Evolutionary conservation across 2,797 vertebrate species (phyloP).

Genomic region (Anguilla marmorata): DNA sequence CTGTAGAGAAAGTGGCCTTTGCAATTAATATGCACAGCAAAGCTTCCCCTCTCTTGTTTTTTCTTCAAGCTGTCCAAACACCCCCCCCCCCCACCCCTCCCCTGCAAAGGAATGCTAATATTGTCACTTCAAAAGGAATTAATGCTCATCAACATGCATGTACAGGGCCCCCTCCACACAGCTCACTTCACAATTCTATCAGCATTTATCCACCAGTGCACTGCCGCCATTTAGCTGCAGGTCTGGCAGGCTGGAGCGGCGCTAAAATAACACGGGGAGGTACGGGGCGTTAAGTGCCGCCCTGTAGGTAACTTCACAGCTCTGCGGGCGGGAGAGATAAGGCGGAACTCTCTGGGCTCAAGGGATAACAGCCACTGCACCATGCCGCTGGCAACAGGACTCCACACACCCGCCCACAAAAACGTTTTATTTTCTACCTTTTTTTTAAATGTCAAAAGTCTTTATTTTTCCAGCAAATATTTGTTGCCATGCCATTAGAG

Average conservation of each 20-base stretch:
- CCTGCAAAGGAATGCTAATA: constrained; percentile 43
- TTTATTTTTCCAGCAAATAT: background rate
- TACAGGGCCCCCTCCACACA: constrained; percentile 38
- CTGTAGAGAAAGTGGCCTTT: background rate
- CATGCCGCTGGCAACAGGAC: background rate
- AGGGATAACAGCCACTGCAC: background rate
- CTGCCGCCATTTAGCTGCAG: constrained; percentile 46
- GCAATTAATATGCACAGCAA: background rate
- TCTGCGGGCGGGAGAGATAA: constrained; percentile 46
- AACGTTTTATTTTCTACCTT: background rate
- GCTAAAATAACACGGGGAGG: constrained; percentile 57
- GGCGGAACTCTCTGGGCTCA: background rate
- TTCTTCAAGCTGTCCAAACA: constrained; percentile 39
- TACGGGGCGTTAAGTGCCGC: constrained; percentile 61
- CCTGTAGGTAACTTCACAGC: constrained; percentile 56
- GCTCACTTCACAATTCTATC: constrained; percentile 56
- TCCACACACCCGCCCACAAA: no score
- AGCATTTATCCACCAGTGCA: constrained; percentile 52
- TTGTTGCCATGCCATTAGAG: background rate
- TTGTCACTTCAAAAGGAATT: constrained; percentile 42
- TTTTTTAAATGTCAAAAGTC: background rate
- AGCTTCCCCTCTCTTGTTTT: constrained; percentile 36
- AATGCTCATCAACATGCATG: constrained; percentile 49
- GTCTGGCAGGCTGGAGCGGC: constrained; percentile 53
- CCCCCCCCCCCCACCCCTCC: background rate